Percentiles rank a stretch among this genome's conserved stretches.
Conservation (phyloP, 2,113 vertebrate species). For the Todiramphus saurophagus region DNA sequence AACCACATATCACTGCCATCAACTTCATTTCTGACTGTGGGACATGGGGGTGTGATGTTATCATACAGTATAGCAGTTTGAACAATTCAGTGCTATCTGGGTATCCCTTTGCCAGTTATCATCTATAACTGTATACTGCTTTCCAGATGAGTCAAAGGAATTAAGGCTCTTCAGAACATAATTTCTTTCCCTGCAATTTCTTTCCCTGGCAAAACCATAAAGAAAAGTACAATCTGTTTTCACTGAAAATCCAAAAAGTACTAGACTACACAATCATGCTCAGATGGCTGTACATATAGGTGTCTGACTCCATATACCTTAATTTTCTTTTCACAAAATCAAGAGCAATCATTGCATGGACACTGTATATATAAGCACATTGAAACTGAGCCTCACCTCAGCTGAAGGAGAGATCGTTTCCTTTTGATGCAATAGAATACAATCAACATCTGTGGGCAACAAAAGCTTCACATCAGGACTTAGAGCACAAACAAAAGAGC, state of each 20-base stretch:
- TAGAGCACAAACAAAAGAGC: background rate
- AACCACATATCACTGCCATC: background rate
- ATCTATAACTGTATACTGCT: background rate
- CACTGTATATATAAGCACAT: background rate
- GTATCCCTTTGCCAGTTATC: background rate
- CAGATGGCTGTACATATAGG: background rate
- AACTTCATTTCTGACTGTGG: background rate
- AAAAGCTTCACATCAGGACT: background rate
- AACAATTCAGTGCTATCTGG: background rate
- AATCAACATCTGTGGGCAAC: background rate
- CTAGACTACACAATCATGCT: background rate
- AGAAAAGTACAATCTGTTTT: background rate
- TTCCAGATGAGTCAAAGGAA: background rate
- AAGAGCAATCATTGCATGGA: background rate
- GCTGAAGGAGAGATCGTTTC: background rate
- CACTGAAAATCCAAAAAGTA: background rate
- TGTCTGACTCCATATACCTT: background rate
- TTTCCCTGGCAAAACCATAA: background rate
- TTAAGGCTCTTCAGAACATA: background rate
- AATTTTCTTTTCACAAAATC: background rate
- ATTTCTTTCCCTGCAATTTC: background rate
- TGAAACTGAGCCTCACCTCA: background rate
- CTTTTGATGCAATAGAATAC: background rate
- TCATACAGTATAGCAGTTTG: background rate
- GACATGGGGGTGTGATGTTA: rapidly evolving